Evolutionary conservation across 2,797 vertebrate species (phyloP), one percentile per base, ranked within the genome.

Genomic region (Petrocephalus schoutedeni): DNA sequence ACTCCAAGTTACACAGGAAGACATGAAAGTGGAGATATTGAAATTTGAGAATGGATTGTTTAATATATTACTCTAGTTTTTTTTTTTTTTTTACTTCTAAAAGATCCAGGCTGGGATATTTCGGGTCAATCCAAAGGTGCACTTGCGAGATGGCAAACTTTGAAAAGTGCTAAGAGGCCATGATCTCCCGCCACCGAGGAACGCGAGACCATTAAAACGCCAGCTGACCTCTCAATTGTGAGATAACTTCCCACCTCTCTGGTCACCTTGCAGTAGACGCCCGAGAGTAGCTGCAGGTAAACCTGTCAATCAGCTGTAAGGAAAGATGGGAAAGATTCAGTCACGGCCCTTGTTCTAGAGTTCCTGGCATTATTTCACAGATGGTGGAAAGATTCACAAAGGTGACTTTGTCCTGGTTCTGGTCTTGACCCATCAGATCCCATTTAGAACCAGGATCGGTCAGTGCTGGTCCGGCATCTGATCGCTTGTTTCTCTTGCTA

Each of bases 231-330:
- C 74, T 80, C 19, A 1, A 49, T 80, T 80, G 36, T 80, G 19
- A 49, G 45, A 80, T 80, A 49, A 49, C 41, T 58, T 57, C 56
- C 56, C 41, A 77, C 71, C 71, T 14, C 12, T 45, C 45, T 49
- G 74, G 74, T 21, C 74, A 80, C 74, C 74, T 80, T 80, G 41
- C 49, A 80, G 8, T n/a, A 19, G 41, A 80, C 19, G 19, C n/a
- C 74, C 19, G 16, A 36, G 41, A n/a, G 41, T 21, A 45, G 8
- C 41, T 80, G 74, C 36, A 21, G 74, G 74, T 49, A 49, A 80
- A 49, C 74, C 74, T 80, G 74, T 80, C 74, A 80, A 80, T 80
- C 74, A 80, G 9, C 74, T 49, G 74, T 80, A 80, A 80, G 74
- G 7, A 80, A 80, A 80, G 74, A 80, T 80, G 19, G 74, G 41